Conservation (phyloP, 2,113 vertebrate genomes). For the Gracilinanus agilis region DNA sequence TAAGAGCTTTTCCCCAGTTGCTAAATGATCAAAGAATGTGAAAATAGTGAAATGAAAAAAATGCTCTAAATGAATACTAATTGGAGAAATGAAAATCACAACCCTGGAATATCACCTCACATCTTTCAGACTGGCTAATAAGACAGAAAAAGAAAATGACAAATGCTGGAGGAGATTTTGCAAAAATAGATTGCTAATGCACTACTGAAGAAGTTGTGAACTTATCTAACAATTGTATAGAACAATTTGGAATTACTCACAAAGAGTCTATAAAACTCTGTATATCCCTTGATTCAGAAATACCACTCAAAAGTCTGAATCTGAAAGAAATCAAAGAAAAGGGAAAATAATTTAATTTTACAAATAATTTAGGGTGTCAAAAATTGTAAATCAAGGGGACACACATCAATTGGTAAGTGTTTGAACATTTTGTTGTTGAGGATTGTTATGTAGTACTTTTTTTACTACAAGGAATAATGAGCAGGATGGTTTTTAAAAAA, state of each 20-base stretch:
- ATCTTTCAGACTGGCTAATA: no score
- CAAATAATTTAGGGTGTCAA: no score
- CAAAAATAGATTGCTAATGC: not conserved
- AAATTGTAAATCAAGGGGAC: not conserved
- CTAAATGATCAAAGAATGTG: no score
- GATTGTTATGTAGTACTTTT: not conserved
- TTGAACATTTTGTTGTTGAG: not conserved
- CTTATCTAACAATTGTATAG: not conserved
- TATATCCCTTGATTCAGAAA: not conserved
- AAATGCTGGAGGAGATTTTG: not conserved
- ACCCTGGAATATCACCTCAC: no score
- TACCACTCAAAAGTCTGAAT: not conserved
- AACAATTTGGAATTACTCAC: no score
- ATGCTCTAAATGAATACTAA: no score
- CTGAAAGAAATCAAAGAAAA: not conserved
- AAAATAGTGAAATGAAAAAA: no score
- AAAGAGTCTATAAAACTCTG: not conserved
- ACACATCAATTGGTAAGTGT: not conserved
- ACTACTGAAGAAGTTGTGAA: not conserved
- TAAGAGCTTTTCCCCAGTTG: no score
- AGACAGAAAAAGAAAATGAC: no score
- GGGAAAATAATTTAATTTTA: not conserved
- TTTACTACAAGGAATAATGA: not conserved
- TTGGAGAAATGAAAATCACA: not conserved
- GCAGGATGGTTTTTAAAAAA: not conserved